phyloP scores from a whole-genome alignment of 2,797 vertebrate species.

The Myotis pilosus region DNA sequence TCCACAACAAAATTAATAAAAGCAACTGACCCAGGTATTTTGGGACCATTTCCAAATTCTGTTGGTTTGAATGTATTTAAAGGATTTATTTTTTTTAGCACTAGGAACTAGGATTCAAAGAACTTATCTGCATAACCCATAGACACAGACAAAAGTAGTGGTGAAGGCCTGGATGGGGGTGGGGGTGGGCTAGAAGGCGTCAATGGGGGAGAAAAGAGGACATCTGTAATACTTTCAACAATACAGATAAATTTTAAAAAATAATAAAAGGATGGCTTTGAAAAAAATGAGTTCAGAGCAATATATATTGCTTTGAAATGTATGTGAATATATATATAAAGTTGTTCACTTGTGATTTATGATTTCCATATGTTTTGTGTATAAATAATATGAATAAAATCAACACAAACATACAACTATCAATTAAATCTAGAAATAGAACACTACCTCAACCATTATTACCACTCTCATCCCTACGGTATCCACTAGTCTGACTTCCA shows the following conservation, averaged over 20 bases:
- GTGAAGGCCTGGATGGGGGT: too few relatives aligned
- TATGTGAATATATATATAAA: background rate
- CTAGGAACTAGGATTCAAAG: background rate
- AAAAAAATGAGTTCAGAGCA: background rate
- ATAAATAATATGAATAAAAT: background rate
- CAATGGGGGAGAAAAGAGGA: too few relatives aligned
- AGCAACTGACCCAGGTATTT: background rate
- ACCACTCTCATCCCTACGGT: background rate
- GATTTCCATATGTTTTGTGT: background rate
- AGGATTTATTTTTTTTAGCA: background rate
- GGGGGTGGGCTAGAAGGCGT: too few relatives aligned
- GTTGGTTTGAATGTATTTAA: background rate
- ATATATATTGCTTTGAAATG: too few relatives aligned
- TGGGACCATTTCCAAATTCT: constrained; percentile 18
- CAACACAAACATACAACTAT: background rate
- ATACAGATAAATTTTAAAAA: too few relatives aligned
- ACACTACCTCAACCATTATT: background rate
- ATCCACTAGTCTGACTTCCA: background rate
- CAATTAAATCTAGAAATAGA: constrained; percentile 28
- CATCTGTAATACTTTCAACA: too few relatives aligned
- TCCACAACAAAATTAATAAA: constrained; percentile 48
- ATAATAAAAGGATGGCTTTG: constrained; percentile 1
- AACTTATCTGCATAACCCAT: too few relatives aligned
- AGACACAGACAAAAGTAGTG: too few relatives aligned
- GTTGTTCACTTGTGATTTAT: background rate